Conservation (phyloP, 2,113 vertebrate species). For the Tapirus terrestris region DNA sequence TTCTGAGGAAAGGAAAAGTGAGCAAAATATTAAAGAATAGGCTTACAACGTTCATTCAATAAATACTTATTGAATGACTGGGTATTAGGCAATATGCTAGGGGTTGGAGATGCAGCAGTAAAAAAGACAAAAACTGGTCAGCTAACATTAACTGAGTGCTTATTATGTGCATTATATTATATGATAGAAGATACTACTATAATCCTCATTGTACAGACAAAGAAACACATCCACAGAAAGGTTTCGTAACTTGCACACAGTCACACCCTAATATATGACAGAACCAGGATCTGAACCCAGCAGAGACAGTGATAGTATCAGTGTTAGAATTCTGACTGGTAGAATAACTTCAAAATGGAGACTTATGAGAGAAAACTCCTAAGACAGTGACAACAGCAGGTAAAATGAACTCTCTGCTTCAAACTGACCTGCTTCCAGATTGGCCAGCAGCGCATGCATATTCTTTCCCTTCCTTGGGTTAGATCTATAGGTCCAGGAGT, state of each 20-base stretch:
- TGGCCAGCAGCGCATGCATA: background rate
- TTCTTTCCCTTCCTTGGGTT: background rate
- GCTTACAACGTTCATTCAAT: conserved; percentile 9
- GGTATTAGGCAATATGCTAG: background rate
- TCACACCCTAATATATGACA: conserved; percentile 31
- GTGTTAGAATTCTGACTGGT: background rate
- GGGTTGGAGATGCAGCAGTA: background rate
- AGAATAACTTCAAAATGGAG: conserved; percentile 12
- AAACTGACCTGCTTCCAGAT: background rate
- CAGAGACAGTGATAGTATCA: background rate
- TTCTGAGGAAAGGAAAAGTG: background rate
- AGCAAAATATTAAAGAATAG: conserved; percentile 49
- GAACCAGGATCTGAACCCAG: background rate
- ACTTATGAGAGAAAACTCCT: background rate
- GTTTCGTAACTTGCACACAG: background rate
- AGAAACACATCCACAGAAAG: background rate
- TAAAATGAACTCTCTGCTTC: background rate
- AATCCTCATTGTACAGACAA: conserved; percentile 12
- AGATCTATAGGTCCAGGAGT: background rate
- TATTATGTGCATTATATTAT: conserved; percentile 17
- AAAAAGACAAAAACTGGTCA: conserved; percentile 30
- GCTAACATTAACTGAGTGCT: conserved; percentile 34
- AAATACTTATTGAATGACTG: conserved; percentile 35
- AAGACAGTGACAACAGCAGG: background rate
- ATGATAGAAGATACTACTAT: background rate